Base-by-base conservation (phyloP, 2,797 vertebrate species). In the Sus cebifrons region DNA sequence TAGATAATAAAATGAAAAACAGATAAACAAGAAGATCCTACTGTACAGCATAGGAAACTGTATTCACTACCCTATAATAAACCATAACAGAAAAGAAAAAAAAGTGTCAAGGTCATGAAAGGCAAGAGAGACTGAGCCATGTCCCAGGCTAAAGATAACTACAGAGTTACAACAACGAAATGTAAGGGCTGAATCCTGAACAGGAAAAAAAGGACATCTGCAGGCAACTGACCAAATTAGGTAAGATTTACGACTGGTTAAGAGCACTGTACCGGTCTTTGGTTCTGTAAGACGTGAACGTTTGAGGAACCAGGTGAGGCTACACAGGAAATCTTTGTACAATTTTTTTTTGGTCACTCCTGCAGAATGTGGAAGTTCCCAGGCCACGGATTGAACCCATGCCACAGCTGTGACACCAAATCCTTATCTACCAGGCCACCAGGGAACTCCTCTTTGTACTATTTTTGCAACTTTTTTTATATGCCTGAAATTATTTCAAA, bases 391-490 rank as follows among this genome's bases (percentile, higher is more conserved):
- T 49, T 10, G 44, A 49, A 49, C 44, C 44, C 44, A 6, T 49
- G 44, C 44, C 44, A 49, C 44, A 49, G 44, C 44, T 49, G 44
- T 49, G 44, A 49, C 44, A 49, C 44, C 44, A 49, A 10, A 49
- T 49, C 44, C 44, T 49, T 49, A 49, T 49, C 44, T 49, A 49
- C 44, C 9, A 49, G 44, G 44, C 44, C 44, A 49, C 44, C 44
- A 49, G 44, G 44, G 44, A 49, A 49, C 44, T 49, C 44, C 44
- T 23, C 68, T 71, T 36, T 25, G 64, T 64, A 49, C 49, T 62
- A 40, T 77, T 77, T 95, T 93, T 86, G 12, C 60, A 79, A 74
- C 16, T 86, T 86, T 17, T 62, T 82, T 77, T 32, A 56, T 52
- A 54, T 29, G 32, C 36, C 52, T 78, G 62, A 86, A 91, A 79